Base-by-base conservation (phyloP, 2,797 vertebrate species). In the Leptodactylus fallax region DNA sequence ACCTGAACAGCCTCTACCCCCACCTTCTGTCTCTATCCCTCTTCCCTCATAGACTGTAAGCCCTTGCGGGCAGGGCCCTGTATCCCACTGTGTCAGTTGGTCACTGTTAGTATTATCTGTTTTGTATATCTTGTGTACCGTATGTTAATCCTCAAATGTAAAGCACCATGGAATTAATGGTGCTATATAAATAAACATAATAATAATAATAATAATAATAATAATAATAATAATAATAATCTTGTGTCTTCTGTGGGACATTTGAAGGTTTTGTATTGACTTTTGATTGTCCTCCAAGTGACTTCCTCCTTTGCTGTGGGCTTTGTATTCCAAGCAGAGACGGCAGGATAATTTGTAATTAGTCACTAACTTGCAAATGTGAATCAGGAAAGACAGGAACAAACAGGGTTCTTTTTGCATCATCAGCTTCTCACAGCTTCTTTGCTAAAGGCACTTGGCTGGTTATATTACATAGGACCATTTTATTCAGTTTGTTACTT, bases 351-450 rank as follows among this genome's bases (percentile, higher is more conserved):
- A 45, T 17, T 11, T 60, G 65, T 45, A 49, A 55, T 71, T 82
- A 83, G 25, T 49, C 65, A n/a, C 19, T 36, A n/a, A 19, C 25
- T 60, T 11, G 82, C 67, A 90, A 78, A 77, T 69, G 78, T 81
- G 45, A 58, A 81, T 77, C 23, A 27, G 53, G 11, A 51, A 45
- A 79, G 49, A 83, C 53, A 23, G 71, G 71, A 25, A 14, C 67
- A 81, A 60, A 55, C 58, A 49, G n/a, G 51, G 65, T 11, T 45
- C n/a, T 67, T 67, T 49, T 3, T 13, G 74, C 55, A 79, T 88
- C 88, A 16, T 88, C 88, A 13, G 60, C 47, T 87, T 90, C 80
- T 53, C 69, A 7, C 8, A 55, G 58, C 36, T 79, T 67, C 85
- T 25, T 87, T 36, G 58, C 47, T 87, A 47, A 53, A 25, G 65